Conservation (phyloP, 1,140 invertebrate species). For the Drosophila obscura region DNA sequence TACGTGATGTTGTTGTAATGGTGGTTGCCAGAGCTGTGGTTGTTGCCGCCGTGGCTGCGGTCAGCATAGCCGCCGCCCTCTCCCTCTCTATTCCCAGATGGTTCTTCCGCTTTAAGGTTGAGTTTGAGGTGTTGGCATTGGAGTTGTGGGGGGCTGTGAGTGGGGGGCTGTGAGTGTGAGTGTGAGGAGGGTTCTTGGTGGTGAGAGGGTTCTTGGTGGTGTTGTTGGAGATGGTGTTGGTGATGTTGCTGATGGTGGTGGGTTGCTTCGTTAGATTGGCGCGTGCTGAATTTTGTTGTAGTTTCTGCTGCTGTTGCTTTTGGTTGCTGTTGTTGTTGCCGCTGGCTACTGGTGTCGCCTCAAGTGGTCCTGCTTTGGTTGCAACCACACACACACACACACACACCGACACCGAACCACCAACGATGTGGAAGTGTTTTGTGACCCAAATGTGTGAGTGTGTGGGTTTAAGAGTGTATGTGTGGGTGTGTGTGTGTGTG, state of each 20-base stretch:
- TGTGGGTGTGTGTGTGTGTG: constrained; percentile 17
- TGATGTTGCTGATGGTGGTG: constrained; percentile 59
- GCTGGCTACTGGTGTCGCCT: constrained; percentile 64
- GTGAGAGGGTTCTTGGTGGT: constrained; percentile 10
- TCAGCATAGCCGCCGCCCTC: constrained; percentile 35
- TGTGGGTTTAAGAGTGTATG: constrained; percentile 14
- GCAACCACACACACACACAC: constrained; percentile 50
- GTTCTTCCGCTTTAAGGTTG: constrained; percentile 56
- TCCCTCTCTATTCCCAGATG: constrained; percentile 34
- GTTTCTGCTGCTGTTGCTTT: constrained; percentile 39
- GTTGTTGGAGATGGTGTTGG: constrained; percentile 2
- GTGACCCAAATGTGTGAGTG: constrained; percentile 13
- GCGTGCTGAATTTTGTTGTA: constrained; percentile 60
- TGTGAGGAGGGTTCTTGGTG: constrained; percentile 31
- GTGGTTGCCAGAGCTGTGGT: constrained; percentile 76
- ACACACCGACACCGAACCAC: constrained; percentile 21
- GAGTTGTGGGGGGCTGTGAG: constrained; percentile 18
- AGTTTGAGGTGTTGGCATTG: constrained; percentile 14
- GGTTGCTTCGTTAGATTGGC: constrained; percentile 75
- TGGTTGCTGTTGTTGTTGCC: constrained; percentile 34
- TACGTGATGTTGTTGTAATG: constrained; percentile 80
- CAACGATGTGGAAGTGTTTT: constrained; percentile 31
- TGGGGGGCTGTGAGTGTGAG: constrained; percentile 29
- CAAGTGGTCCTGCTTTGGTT: constrained; percentile 82
- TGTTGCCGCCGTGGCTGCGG: constrained; percentile 69